Conservation (phyloP, 2,113 vertebrate species). For the Otis tarda region DNA sequence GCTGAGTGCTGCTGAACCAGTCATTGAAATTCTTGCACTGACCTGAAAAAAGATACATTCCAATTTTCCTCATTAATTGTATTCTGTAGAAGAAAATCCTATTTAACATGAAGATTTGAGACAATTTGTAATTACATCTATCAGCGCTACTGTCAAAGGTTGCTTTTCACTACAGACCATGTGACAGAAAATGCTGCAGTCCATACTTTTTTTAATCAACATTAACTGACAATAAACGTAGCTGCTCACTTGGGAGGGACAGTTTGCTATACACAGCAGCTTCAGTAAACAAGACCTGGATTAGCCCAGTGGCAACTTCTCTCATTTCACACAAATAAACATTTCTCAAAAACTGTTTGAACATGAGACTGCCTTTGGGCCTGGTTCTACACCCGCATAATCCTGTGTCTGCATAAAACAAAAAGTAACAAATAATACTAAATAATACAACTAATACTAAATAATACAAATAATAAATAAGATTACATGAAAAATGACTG, state of each 20-base stretch:
- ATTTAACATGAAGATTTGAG: neutral
- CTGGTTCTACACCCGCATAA: neutral
- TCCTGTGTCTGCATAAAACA: neutral
- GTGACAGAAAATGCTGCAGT: neutral
- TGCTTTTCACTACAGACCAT: neutral
- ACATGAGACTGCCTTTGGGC: neutral
- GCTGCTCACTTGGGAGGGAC: neutral
- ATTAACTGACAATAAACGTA: neutral
- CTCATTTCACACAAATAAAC: neutral
- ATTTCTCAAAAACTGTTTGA: neutral
- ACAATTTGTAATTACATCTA: neutral
- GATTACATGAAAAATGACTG: neutral
- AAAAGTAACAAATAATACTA: neutral
- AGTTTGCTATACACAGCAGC: neutral
- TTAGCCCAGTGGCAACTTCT: neutral
- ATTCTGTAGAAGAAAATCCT: neutral
- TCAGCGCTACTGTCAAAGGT: neutral
- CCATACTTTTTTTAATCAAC: neutral
- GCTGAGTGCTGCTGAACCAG: conserved; percentile 84
- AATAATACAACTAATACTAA: no score
- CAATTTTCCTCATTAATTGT: neutral
- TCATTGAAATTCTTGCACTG: conserved; percentile 85
- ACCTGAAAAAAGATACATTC: conserved; percentile 70
- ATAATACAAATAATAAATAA: no score
- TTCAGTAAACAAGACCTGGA: neutral